Conservation (phyloP, 2,888 invertebrate genomes). For the Rotaria sp. region DNA sequence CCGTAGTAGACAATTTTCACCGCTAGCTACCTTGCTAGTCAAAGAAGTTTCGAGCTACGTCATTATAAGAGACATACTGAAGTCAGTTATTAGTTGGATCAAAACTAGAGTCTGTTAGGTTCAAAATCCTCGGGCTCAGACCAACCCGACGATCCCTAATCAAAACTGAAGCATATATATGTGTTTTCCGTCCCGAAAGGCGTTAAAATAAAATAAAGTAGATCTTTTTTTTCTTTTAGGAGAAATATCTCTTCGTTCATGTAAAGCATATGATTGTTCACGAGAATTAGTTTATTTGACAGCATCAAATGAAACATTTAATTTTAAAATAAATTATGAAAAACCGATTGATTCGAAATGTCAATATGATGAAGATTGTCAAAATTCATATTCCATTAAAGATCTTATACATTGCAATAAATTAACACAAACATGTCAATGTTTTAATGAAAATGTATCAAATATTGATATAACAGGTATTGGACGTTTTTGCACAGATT, state of each 20-base stretch:
- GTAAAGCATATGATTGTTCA: slow-evolving; percentile 27
- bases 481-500: not conserved
- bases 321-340: not conserved
- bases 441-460: not conserved
- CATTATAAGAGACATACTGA: too few species aligned
- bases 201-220: not conserved
- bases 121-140: too few species aligned
- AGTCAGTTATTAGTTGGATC: too few species aligned
- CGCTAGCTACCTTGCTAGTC: too few species aligned
- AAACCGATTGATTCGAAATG: not conserved
- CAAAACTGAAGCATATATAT: too few species aligned
- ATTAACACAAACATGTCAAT: slow-evolving; percentile 20
- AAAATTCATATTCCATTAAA: not conserved
- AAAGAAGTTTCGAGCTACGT: too few species aligned
- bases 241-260: slow-evolving; percentile 20
- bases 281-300: slow-evolving; percentile 26
- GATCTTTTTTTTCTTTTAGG: not conserved
- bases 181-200: too few species aligned
- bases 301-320: slow-evolving; percentile 26
- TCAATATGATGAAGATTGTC: slow-evolving; percentile 24
- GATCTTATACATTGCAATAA: not conserved
- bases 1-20: too few species aligned
- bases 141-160: too few species aligned
- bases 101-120: too few species aligned
- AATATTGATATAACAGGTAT: not conserved